Base-by-base conservation (phyloP, 2,113 vertebrate genomes). In the Austrofundulus limnaeus region DNA sequence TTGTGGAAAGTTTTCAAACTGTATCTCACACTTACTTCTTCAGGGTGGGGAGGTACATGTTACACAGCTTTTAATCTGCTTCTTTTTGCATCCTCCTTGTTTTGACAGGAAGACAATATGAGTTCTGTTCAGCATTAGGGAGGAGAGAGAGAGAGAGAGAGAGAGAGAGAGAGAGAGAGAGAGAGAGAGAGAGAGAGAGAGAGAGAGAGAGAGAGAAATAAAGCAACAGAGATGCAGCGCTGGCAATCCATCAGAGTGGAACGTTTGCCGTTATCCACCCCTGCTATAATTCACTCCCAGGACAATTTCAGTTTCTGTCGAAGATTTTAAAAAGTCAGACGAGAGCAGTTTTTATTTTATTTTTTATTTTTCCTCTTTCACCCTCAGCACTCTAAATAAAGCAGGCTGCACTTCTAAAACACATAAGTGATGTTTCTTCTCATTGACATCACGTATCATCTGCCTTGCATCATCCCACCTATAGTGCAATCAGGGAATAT, bases 381-480 rank as follows among this genome's bases (percentile, higher is more conserved):
- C 13, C 52, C 24, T 34, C 51, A 46, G 42, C 3, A 5, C 47
- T 52, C 38, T 66, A 70, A 68, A 74, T 57, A 66, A 72, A 72
- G 45, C 72, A 60, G 41, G 68, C 59, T 55, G 53, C 65, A 48
- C 54, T 41, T 60, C 59, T 49, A 57, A 47, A 71, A 48, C 66
- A 58, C 77, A 67, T 56, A 70, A 70, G 77, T 58, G 45, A 75
- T 53, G 66, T 75, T 70, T 49, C 63, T 65, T 61, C 81, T 87
- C 88, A 89, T 90, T 88, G 83, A 83, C 62, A 87, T 80, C 56
- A 28, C 47, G 49, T 60, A 78, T 83, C 83, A 88, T 89, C 87
- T 90, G 82, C 76, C 72, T 68, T 45, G 3, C 37, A 70, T 83
- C 82, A 75, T 77, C 69, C 42, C 68, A 62, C 14, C 58, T 60